These are phyloP conservation scores for Todiramphus chloris DNA, from an alignment of 2,113 vertebrate genomes.

Conservation along the genomic window DNA sequence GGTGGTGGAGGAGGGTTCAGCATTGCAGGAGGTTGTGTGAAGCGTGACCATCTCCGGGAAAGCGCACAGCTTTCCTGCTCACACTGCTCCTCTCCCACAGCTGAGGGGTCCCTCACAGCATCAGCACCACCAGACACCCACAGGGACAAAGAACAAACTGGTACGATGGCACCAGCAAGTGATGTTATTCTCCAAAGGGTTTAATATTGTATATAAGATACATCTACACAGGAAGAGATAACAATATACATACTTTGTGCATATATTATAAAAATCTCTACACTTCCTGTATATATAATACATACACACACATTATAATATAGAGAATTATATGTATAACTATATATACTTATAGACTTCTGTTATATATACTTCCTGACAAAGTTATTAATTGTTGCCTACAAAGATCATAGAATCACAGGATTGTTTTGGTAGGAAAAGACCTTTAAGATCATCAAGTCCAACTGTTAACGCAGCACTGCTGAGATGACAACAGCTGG, in stretches of 20 bases:
- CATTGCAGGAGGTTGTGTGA: neutral
- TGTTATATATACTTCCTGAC: neutral
- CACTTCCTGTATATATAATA: neutral
- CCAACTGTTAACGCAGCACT: neutral
- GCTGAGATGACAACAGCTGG: neutral
- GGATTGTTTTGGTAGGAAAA: neutral
- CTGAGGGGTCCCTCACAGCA: neutral
- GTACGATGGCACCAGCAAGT: neutral
- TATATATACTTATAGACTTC: neutral
- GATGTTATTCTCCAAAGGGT: neutral
- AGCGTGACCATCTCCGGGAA: neutral
- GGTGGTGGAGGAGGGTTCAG: neutral
- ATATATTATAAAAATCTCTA: neutral
- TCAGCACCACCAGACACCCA: accelerated
- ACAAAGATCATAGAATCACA: neutral
- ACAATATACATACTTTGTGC: no score
- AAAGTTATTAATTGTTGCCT: neutral
- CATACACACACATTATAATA: neutral
- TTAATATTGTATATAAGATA: neutral
- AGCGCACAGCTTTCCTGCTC: neutral
- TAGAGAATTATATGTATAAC: neutral
- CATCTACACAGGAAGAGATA: neutral
- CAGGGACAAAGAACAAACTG: neutral
- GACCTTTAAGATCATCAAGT: neutral
- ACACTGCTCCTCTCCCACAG: neutral